Percentiles rank a stretch among this genome's conserved stretches.
These are phyloP conservation scores for Orthosia gracilis DNA, from an alignment of 2,888 invertebrate species.

Conservation along the genomic window DNA sequence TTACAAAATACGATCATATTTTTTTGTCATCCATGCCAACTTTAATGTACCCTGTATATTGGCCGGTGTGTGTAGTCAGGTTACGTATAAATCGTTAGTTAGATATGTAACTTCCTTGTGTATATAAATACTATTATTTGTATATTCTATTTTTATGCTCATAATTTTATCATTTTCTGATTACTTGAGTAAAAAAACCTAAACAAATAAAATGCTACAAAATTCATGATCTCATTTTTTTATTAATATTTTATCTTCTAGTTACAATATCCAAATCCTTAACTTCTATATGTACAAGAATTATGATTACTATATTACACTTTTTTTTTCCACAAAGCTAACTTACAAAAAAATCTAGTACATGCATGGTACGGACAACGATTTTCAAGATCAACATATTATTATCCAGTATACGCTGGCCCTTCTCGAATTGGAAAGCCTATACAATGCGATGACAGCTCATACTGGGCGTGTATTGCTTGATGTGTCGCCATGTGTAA, in stretches of 20 bases:
- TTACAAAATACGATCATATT: too few relatives aligned
- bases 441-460: not conserved
- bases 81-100: too few relatives aligned
- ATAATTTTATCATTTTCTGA: not conserved
- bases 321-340: constrained; percentile 13
- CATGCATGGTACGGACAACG: not conserved
- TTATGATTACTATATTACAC: constrained; percentile 64
- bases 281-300: constrained; percentile 61
- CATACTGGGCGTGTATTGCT: not conserved
- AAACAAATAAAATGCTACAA: constrained; percentile 12
- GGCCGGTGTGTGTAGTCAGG: too few relatives aligned
- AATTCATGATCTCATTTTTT: constrained; percentile 34
- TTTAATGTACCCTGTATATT: too few relatives aligned
- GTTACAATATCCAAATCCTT: constrained; percentile 63
- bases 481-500: not conserved
- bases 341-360: constrained; percentile 26
- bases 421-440: not conserved
- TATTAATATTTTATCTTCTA: constrained; percentile 58
- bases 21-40: too few relatives aligned
- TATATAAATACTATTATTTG: too few relatives aligned
- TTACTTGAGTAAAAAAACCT: not conserved
- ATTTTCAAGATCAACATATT: not conserved
- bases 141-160: too few relatives aligned
- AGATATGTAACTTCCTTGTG: too few relatives aligned
- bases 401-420: not conserved